Percentiles rank a stretch among this genome's conserved stretches.
Evolutionary conservation across 2,113 vertebrate species (phyloP).

Genomic region (Cyprinodon brontotheroides): DNA sequence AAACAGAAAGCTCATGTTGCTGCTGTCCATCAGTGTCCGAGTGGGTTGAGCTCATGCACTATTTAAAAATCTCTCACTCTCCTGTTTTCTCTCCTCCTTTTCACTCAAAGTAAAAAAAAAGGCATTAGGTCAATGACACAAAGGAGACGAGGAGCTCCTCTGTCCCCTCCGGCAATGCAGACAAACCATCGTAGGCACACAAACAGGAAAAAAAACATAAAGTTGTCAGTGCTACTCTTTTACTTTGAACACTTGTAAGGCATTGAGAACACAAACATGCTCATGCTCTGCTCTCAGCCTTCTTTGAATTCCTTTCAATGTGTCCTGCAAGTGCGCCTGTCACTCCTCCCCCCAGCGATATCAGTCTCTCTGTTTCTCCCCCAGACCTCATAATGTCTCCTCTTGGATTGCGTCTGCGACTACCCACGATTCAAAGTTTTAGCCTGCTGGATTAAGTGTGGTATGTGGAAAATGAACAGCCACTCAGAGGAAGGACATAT

Average conservation of each 20-base stretch:
- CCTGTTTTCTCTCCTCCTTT: slow-evolving; percentile 55
- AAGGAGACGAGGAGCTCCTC: slow-evolving; percentile 53
- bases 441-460: slow-evolving; percentile 72
- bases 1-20: slow-evolving; percentile 63
- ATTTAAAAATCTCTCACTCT: slow-evolving; percentile 70
- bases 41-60: slow-evolving; percentile 72
- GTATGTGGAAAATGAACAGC: slow-evolving; percentile 77
- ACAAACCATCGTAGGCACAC: slow-evolving; percentile 32
- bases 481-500: slow-evolving; percentile 73
- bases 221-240: slow-evolving; percentile 32
- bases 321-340: slow-evolving; percentile 65
- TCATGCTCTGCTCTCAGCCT: slow-evolving; percentile 55
- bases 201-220: slow-evolving; percentile 14
- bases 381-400: slow-evolving; percentile 70
- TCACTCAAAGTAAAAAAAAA: slow-evolving; percentile 63
- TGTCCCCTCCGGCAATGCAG: slow-evolving; percentile 34
- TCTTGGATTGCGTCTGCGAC: slow-evolving; percentile 64
- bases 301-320: slow-evolving; percentile 76
- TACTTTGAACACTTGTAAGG: slow-evolving; percentile 34
- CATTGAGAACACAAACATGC: slow-evolving; percentile 52
- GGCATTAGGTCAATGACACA: slow-evolving; percentile 65
- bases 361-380: slow-evolving; percentile 69
- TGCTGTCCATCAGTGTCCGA: slow-evolving; percentile 61
- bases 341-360: slow-evolving; percentile 62
- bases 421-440: slow-evolving; percentile 73